Evolutionary conservation across 2,113 vertebrate genomes (phyloP).

Genomic region (Atlantisia rogersi): DNA sequence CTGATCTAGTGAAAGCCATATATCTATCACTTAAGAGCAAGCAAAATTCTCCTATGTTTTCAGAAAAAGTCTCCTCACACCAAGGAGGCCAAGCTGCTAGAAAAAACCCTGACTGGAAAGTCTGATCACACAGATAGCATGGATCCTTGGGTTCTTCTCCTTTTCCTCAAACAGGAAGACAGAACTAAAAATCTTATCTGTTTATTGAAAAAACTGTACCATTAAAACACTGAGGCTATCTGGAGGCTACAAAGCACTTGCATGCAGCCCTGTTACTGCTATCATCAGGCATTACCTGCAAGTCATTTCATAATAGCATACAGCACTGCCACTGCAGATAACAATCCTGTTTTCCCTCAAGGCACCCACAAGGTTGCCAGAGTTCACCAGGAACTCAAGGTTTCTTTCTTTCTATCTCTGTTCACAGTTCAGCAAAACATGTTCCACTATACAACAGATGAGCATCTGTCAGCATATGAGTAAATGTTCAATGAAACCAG

Average conservation of each 20-base stretch:
- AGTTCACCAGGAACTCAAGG: not conserved
- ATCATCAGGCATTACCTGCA: not conserved
- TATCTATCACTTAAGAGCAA: not conserved
- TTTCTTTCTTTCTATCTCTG: not conserved
- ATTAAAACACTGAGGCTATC: not conserved
- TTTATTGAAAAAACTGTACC: not conserved
- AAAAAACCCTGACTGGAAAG: not conserved
- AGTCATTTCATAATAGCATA: not conserved
- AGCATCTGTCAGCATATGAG: not conserved
- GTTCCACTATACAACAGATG: not conserved
- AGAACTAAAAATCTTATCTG: not conserved
- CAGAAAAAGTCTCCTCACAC: not conserved
- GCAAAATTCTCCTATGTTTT: not conserved
- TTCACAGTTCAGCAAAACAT: not conserved
- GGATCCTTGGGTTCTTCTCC: not conserved
- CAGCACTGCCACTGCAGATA: not conserved
- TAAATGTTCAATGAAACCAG: not conserved
- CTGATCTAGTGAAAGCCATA: not conserved
- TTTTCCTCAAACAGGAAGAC: not conserved
- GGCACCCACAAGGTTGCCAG: not conserved
- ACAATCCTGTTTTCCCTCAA: constrained; percentile 18
- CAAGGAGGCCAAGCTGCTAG: not conserved
- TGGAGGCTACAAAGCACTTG: not conserved
- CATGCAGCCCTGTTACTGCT: not conserved
- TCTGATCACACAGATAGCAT: not conserved